These are phyloP conservation scores for Caenorhabditis sp. DNA, from an alignment of 2,888 invertebrate species.

Conservation along the genomic window DNA sequence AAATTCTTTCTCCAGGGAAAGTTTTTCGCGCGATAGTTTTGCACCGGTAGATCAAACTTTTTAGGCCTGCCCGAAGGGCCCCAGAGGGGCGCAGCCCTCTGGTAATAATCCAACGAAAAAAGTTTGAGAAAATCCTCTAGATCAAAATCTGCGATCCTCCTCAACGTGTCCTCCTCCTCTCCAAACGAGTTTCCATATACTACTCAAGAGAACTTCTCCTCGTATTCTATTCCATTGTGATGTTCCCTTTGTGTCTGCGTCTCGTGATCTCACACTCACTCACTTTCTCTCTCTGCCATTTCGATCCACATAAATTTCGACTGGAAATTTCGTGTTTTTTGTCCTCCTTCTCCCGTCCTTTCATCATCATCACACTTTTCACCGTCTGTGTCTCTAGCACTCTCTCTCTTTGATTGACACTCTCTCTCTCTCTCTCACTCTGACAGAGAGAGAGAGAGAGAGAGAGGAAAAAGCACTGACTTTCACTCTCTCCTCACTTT, in stretches of 20 bases:
- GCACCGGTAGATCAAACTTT: too few species aligned
- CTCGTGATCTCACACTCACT: not conserved
- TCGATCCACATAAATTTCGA: not conserved
- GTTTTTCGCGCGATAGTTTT: too few species aligned
- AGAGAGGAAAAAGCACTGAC: not conserved
- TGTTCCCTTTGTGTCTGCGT: constrained; percentile 1
- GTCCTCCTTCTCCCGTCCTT: not conserved
- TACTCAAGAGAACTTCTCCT: not conserved
- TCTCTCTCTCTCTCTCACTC: not conserved
- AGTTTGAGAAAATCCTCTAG: too few species aligned
- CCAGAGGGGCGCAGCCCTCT: too few species aligned
- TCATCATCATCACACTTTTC: constrained; percentile 12
- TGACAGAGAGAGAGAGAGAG: too few species aligned
- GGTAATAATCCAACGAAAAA: too few species aligned
- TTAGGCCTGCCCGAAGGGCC: too few species aligned
- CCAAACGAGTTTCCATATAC: not conserved
- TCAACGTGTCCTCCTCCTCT: too few species aligned
- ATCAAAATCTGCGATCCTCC: too few species aligned
- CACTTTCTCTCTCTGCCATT: too few species aligned
- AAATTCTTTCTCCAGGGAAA: too few species aligned
- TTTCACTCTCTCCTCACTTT: constrained; percentile 2
- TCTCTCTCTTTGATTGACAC: constrained; percentile 38
- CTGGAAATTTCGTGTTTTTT: constrained; percentile 5
- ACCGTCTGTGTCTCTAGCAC: not conserved
- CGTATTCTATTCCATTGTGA: too few species aligned